phyloP scores from a whole-genome alignment of 2,113 vertebrate species.

The Oncorhynchus masou region DNA sequence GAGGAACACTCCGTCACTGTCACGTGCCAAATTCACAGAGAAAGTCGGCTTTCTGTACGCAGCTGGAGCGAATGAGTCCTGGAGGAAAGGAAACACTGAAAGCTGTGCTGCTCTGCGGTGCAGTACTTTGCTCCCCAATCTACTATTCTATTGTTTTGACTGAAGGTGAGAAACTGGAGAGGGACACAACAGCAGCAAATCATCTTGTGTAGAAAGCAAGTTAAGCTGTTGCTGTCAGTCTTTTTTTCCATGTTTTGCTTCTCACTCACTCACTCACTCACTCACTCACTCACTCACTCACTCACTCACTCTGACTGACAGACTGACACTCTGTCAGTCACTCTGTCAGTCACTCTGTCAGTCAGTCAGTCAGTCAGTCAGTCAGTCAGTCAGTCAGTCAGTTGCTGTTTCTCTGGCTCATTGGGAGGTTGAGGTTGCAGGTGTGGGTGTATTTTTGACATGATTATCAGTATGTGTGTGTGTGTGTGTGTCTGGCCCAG shows the following conservation, averaged over 20 bases:
- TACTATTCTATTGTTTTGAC: slow-evolving; percentile 21
- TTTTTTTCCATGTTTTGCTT: not conserved
- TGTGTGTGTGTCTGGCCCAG: not conserved
- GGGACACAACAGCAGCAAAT: not conserved
- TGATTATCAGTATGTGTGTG: too few relatives aligned
- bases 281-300: not conserved
- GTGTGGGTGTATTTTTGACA: not conserved
- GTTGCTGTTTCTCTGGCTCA: not conserved
- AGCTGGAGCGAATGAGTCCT: slow-evolving; percentile 11
- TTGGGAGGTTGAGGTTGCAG: not conserved
- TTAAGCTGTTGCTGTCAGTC: not conserved
- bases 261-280: not conserved
- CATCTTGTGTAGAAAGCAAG: not conserved
- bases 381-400: not conserved
- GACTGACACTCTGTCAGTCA: too few relatives aligned
- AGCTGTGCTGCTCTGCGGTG: slow-evolving; percentile 13
- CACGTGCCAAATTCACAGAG: slow-evolving; percentile 27
- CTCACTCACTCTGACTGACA: too few relatives aligned
- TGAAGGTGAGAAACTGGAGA: not conserved
- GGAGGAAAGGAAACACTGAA: not conserved
- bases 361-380: too few relatives aligned
- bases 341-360: too few relatives aligned
- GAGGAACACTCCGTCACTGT: slow-evolving; percentile 42
- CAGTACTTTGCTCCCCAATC: not conserved
- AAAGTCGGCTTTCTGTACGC: slow-evolving; percentile 16